Evolutionary conservation across 1,140 invertebrate genomes (phyloP).

Genomic region (Trinorchestia longiramus): DNA sequence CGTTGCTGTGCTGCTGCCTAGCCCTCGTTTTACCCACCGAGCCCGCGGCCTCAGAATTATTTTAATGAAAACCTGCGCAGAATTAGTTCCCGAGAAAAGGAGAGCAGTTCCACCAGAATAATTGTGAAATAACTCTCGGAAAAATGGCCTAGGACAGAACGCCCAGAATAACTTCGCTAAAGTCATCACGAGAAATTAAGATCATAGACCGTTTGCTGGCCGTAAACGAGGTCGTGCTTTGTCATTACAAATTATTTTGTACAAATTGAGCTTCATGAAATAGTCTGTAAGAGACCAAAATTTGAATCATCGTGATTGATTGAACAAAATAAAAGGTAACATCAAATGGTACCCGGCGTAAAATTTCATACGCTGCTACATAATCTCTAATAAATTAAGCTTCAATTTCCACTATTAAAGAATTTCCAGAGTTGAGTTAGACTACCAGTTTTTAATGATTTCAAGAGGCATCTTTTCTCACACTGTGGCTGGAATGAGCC

Average conservation of each 20-base stretch:
- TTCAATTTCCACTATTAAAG: background rate
- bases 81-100: constrained; percentile 13
- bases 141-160: background rate
- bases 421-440: background rate
- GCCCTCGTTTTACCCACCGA: constrained; percentile 1
- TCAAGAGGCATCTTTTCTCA: background rate
- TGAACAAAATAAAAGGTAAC: background rate
- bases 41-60: background rate
- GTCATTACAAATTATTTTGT: background rate
- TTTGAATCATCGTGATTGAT: background rate
- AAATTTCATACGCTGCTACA: background rate
- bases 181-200: background rate
- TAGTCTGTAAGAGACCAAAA: background rate
- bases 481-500: background rate
- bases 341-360: background rate
- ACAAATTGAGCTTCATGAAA: background rate
- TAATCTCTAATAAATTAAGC: background rate
- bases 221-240: background rate
- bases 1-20: background rate
- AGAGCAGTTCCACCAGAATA: background rate
- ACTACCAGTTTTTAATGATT: background rate
- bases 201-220: background rate
- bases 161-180: background rate
- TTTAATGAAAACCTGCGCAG: constrained; percentile 30
- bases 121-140: background rate